phyloP scores from a whole-genome alignment of 2,113 vertebrate species.

The Callionymus lyra region DNA sequence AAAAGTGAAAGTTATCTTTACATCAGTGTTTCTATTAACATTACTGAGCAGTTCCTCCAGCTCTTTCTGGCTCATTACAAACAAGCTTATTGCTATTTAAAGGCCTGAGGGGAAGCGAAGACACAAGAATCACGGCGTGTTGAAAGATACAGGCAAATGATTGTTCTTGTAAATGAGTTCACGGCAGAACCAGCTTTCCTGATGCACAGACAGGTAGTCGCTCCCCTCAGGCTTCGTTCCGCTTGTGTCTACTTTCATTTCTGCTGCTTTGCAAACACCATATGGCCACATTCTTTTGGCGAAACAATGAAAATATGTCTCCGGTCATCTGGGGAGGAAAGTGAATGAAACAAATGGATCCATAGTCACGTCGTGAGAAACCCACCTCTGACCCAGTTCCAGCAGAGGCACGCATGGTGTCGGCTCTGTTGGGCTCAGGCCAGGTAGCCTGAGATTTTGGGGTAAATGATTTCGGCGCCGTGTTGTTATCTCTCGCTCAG shows the following conservation, averaged over 20 bases:
- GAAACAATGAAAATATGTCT: constrained; percentile 13
- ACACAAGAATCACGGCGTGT: no score
- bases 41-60: background rate
- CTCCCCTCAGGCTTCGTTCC: constrained; percentile 1
- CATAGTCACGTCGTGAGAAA: constrained; percentile 23
- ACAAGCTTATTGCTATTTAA: background rate
- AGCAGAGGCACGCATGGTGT: constrained; percentile 5
- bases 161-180: no score
- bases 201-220: constrained; percentile 12
- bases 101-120: no score
- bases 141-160: no score
- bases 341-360: constrained; percentile 40
- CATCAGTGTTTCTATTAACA: constrained; percentile 1
- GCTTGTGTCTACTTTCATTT: constrained; percentile 26
- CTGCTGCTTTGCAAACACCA: constrained; percentile 32
- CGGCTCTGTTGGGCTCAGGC: constrained; percentile 14
- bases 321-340: constrained; percentile 19
- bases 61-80: constrained; percentile 1
- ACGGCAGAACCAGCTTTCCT: background rate
- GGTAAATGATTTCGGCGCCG: constrained; percentile 10
- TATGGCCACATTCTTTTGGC: constrained; percentile 23
- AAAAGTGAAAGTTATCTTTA: no score
- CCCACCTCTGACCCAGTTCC: constrained; percentile 26
- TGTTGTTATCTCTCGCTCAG: background rate
- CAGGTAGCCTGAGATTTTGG: constrained; percentile 8